Conservation (phyloP, 2,113 vertebrate species). For the Echinops telfairi region DNA sequence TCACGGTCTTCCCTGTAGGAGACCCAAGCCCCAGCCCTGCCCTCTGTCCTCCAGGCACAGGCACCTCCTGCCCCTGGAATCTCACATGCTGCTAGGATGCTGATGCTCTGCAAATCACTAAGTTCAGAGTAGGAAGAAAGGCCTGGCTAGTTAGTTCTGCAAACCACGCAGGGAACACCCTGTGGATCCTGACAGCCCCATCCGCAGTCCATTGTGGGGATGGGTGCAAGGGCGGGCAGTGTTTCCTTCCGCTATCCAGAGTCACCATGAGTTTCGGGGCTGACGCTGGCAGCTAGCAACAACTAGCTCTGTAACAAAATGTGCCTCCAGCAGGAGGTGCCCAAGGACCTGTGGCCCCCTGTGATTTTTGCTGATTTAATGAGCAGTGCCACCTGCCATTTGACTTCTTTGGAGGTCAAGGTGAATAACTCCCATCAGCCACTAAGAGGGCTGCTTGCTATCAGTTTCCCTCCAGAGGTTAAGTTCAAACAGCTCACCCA, state of each 20-base stretch:
- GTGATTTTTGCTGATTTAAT: constrained; percentile 59
- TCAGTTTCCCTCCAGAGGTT: constrained; percentile 17
- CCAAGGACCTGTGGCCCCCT: not conserved
- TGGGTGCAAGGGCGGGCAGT: not conserved
- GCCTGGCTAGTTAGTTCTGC: not conserved
- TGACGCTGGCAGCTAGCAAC: not conserved
- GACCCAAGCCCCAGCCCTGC: not conserved
- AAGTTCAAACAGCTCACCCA: constrained; percentile 55
- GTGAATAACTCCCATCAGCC: constrained; percentile 38
- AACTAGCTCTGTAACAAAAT: constrained; percentile 27
- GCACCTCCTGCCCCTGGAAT: not conserved
- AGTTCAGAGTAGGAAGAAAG: not conserved
- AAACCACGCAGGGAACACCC: not conserved
- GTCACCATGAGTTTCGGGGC: not conserved
- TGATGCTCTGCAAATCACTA: not conserved
- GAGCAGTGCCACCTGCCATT: constrained; percentile 9
- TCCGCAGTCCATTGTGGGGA: not conserved
- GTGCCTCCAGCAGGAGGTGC: constrained; percentile 20
- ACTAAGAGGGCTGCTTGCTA: constrained; percentile 59
- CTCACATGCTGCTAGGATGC: not conserved
- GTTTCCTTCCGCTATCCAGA: not conserved
- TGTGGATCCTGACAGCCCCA: not conserved
- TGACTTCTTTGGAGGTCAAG: constrained; percentile 45
- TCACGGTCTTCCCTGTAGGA: not conserved
- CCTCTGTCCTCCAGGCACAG: not conserved